Evolutionary conservation across 2,797 vertebrate species (phyloP), one percentile per base, ranked within the genome.

Genomic region (Anguilla anguilla): DNA sequence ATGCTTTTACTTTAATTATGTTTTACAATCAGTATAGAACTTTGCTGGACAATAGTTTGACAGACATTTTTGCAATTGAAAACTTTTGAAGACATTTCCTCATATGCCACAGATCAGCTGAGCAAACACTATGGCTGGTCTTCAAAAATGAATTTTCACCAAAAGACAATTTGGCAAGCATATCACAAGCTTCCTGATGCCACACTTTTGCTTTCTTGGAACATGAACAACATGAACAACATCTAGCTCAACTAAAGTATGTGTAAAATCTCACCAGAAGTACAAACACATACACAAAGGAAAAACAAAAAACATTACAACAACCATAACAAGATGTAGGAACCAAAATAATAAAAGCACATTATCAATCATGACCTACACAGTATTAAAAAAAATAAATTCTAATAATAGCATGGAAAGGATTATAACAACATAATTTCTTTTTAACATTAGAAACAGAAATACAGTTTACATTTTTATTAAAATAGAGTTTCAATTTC

Each of bases 201-300:
- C 83, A 84, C 28, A 84, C 55, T 6, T 84, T 59, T 59, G 83
- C 46, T 84, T 57, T 84, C 53, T 35, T 84, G 10, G 28, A 84
- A 57, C 83, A 57, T 57, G 28, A 84, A 55, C 83, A 55, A 51
- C 51, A 59, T 82, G 22, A 59, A 72, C 9, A n/a, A 74, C 39
- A 69, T 72, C 43, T 69, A 85, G 22, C 43, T 72, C 25, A n/a
- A 69, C 43, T 51, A 28, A 13, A 31, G n/a, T n/a, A 69, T 49
- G 43, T n/a, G 61, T 43, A 86, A 67, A 55, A 64, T 49, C 84
- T 57, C 84, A 64, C 39, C 39, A 85, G 2, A 64, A 85, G 67
- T 85, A 57, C 59, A 85, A 64, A 85, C 57, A 85, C 84, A 46
- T 13, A 43, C 31, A 85, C 57, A 85, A 57, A 85, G 28, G n/a